Base-by-base conservation (phyloP, 2,888 invertebrate genomes). In the Tethea ocularis region DNA sequence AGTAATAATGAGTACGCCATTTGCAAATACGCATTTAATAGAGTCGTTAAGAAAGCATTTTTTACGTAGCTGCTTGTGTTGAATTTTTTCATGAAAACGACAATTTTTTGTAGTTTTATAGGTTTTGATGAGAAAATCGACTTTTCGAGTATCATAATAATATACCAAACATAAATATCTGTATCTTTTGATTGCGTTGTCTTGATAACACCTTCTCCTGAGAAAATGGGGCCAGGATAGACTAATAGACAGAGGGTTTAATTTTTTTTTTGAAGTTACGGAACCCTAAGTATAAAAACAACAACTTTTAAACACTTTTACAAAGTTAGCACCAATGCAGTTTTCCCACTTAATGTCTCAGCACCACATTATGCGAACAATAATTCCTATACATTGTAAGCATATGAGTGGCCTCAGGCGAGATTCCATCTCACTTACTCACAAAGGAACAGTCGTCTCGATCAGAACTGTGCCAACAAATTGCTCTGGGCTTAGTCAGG, bases 401-500 rank as follows among this genome's bases (percentile, higher is more conserved):
- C 36, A 33, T 20, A 20, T 54, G 54, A 54, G 13, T 46, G 20
- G 46, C 46, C 46, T 17, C 46, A 7, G 46, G 46, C 46, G 46
- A 46, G 46, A 53, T 54, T 54, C 54, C 54, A 8, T 22, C 33
- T 33, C 36, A 54, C 54, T 54, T 54, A 54, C 22, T 53, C 29
- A 29, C 29, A 33, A 54, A 54, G 33, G 54, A 33, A 22, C 33
- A 54, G 33, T 54, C 13, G 13, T 3, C 38, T n/a, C 38, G 38
- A 38, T n/a, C 46, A 46, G 46, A 46, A 46, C 46, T 46, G 46
- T 46, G 46, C 46, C 46, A 46, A 46, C 46, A 46, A 46, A 46
- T 46, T 46, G 46, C 46, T 20, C 46, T 17, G 20, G 4, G 46
- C 17, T 46, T 20, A 46, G 20, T 46, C 46, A 46, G 46, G 46